Percentiles rank a stretch among this genome's conserved stretches.
Conservation (phyloP, 2,113 vertebrate species). For the Otolemur garnettii region DNA sequence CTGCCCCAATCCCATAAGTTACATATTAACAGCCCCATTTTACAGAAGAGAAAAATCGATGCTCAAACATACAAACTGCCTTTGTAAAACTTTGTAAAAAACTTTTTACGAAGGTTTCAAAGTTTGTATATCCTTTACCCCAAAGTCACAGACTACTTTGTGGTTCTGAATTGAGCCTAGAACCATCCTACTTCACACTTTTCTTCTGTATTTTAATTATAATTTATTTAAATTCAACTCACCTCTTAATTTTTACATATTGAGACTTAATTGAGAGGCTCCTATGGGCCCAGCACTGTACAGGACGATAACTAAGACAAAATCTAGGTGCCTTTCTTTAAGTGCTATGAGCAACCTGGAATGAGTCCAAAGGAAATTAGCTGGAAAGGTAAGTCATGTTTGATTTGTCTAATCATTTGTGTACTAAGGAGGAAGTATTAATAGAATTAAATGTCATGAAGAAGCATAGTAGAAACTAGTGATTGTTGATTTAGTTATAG, state of each 20-base stretch:
- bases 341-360: background rate
- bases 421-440: background rate
- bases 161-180: slow-evolving; percentile 9
- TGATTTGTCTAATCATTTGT: slow-evolving; percentile 21
- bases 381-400: background rate
- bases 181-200: background rate
- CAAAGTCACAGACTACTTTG: slow-evolving; percentile 1
- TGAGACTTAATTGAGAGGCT: background rate
- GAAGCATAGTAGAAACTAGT: background rate
- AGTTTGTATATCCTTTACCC: background rate
- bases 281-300: background rate
- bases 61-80: background rate
- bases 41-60: slow-evolving; percentile 11
- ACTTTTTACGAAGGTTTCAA: too few relatives aligned
- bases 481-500: background rate
- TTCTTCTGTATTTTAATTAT: background rate
- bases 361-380: slow-evolving; percentile 16
- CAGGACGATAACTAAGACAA: background rate
- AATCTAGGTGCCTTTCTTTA: background rate
- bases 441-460: slow-evolving; percentile 34
- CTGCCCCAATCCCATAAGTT: background rate
- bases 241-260: background rate
- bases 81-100: too few relatives aligned
- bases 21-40: background rate
- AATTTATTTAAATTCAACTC: slow-evolving; percentile 36